Evolutionary conservation across 2,888 invertebrate genomes (phyloP).

Genomic region (Pandemis heparana): DNA sequence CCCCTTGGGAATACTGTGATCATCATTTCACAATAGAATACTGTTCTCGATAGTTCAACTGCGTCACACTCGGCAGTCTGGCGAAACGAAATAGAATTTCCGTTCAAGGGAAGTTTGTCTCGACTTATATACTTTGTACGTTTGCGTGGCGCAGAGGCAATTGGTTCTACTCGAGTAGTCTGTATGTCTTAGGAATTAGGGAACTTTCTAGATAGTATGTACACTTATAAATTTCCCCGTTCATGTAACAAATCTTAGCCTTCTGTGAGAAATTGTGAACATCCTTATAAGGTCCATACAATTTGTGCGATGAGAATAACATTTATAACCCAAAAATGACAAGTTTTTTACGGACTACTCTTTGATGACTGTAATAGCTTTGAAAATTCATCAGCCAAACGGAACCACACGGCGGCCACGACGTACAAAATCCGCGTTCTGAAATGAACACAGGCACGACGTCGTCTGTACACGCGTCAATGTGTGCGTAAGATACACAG

Average conservation of each 20-base stretch:
- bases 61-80: constrained; percentile 9
- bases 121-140: constrained; percentile 22
- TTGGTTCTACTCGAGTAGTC: constrained; percentile 4
- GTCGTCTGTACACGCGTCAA: too few relatives aligned
- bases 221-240: background rate
- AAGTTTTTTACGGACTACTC: too few relatives aligned
- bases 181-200: constrained; percentile 12
- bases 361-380: too few relatives aligned
- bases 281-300: background rate
- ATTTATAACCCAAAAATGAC: too few relatives aligned
- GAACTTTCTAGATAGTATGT: background rate
- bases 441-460: too few relatives aligned
- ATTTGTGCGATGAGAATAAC: background rate
- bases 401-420: too few relatives aligned
- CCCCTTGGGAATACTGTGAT: too few relatives aligned
- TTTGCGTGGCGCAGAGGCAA: constrained; percentile 7
- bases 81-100: constrained; percentile 36
- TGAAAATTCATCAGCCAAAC: too few relatives aligned
- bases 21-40: background rate
- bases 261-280: background rate
- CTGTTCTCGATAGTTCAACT: constrained; percentile 2
- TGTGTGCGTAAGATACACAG: too few relatives aligned
- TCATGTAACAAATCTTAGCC: background rate
- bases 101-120: constrained; percentile 21
- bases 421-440: too few relatives aligned